These are phyloP conservation scores for Pithys albifrons DNA, from an alignment of 2,113 vertebrate species.

Conservation along the genomic window DNA sequence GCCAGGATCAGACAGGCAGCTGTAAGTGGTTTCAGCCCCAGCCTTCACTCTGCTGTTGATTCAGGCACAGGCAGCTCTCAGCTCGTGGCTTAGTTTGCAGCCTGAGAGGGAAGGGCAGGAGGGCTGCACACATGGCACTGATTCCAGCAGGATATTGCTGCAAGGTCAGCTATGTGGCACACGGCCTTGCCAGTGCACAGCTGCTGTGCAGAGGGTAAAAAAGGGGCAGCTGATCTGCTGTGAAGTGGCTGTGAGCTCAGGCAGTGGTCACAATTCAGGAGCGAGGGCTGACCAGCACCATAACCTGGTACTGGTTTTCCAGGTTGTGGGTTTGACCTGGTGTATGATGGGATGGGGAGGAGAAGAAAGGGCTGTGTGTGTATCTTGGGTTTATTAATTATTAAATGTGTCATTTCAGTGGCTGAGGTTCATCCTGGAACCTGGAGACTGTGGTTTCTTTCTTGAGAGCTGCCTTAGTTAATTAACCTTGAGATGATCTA, in stretches of 20 bases:
- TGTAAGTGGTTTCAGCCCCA: background rate
- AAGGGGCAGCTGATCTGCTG: background rate
- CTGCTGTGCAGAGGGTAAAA: background rate
- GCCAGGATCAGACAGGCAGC: background rate
- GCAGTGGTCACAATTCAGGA: background rate
- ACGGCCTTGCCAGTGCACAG: background rate
- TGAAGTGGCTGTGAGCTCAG: background rate
- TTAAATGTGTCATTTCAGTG: background rate
- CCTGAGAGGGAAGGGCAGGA: background rate
- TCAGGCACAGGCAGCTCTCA: background rate
- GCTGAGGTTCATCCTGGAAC: background rate
- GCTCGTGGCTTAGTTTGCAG: background rate
- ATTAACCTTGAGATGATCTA: background rate
- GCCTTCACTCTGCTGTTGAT: background rate
- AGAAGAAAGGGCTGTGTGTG: background rate
- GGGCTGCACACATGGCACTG: background rate
- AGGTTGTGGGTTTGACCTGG: background rate
- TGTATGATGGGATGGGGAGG: background rate
- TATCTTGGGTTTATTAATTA: background rate
- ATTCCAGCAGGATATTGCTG: conserved; percentile 46
- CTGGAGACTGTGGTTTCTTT: background rate
- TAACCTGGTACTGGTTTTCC: background rate
- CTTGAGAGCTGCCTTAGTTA: background rate
- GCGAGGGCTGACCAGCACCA: background rate
- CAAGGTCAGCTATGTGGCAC: background rate